These are phyloP conservation scores for Portunus trituberculatus DNA, from an alignment of 1,140 invertebrate genomes.

Conservation along the genomic window DNA sequence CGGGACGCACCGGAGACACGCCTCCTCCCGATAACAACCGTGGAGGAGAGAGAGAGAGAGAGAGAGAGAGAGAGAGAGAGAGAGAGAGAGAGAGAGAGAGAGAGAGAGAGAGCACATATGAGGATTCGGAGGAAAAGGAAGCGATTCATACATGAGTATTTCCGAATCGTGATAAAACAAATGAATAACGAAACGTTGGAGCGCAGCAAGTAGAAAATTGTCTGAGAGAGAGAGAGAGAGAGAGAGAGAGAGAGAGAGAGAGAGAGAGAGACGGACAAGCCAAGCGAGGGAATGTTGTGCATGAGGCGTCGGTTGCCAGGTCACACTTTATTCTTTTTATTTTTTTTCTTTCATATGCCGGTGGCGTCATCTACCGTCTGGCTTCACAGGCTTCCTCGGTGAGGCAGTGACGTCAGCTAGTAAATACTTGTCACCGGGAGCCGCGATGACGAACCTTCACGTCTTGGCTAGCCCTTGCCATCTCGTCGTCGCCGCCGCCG, in stretches of 20 bases:
- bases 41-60: not conserved
- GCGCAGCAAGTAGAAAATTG: not conserved
- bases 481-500: not conserved
- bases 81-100: not conserved
- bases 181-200: not conserved
- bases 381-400: not conserved
- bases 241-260: constrained; percentile 28
- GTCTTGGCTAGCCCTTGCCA: not conserved
- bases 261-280: constrained; percentile 37
- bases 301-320: constrained; percentile 26
- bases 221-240: not conserved
- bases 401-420: not conserved
- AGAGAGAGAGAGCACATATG: not conserved
- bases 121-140: not conserved
- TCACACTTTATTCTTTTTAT: not conserved
- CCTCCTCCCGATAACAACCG: not conserved
- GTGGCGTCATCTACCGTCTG: constrained; percentile 53
- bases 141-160: not conserved
- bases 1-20: not conserved
- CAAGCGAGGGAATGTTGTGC: constrained; percentile 28
- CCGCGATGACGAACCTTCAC: not conserved
- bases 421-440: constrained; percentile 17
- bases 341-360: not conserved
- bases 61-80: not conserved
- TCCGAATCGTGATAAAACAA: not conserved